These are phyloP conservation scores for Acipenser ruthenus DNA, from an alignment of 2,797 vertebrate species.

Conservation along the genomic window DNA sequence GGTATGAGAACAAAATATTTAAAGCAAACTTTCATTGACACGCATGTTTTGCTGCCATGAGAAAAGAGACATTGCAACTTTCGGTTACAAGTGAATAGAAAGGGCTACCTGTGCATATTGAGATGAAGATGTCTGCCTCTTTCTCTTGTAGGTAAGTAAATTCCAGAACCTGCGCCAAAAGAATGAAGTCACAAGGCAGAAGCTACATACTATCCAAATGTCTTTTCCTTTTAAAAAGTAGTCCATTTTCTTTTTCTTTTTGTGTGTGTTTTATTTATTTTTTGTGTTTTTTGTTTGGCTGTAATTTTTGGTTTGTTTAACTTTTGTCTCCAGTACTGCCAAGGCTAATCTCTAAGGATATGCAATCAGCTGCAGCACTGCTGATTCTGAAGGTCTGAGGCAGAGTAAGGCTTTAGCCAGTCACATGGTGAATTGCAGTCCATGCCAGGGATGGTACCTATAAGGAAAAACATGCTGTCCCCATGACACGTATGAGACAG, in stretches of 20 bases:
- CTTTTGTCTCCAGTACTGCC: constrained; percentile 9
- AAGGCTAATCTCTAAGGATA: constrained; percentile 22
- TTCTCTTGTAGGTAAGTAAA: constrained; percentile 58
- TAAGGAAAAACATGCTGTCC: constrained; percentile 72
- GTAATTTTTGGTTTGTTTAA: too few relatives aligned
- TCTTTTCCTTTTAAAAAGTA: constrained; percentile 65
- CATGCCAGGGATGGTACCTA: constrained; percentile 50
- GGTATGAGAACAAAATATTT: too few relatives aligned
- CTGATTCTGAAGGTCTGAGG: constrained; percentile 26
- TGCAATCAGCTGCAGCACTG: constrained; percentile 29
- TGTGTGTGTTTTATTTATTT: constrained; percentile 18
- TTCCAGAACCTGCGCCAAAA: constrained; percentile 74
- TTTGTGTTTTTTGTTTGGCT: not conserved
- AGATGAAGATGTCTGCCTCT: constrained; percentile 40
- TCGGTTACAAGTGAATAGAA: not conserved
- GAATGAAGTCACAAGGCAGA: constrained; percentile 74
- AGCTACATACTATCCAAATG: constrained; percentile 73
- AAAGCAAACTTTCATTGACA: too few relatives aligned
- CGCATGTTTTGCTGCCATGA: not conserved
- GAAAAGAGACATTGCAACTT: constrained; percentile 1
- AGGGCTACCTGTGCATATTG: constrained; percentile 68
- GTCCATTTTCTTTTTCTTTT: constrained; percentile 56
- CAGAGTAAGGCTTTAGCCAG: constrained; percentile 22
- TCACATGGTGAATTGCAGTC: constrained; percentile 31
- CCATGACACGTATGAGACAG: constrained; percentile 74